phyloP scores from a whole-genome alignment of 2,113 vertebrate genomes.

The Notothenia rossii region DNA sequence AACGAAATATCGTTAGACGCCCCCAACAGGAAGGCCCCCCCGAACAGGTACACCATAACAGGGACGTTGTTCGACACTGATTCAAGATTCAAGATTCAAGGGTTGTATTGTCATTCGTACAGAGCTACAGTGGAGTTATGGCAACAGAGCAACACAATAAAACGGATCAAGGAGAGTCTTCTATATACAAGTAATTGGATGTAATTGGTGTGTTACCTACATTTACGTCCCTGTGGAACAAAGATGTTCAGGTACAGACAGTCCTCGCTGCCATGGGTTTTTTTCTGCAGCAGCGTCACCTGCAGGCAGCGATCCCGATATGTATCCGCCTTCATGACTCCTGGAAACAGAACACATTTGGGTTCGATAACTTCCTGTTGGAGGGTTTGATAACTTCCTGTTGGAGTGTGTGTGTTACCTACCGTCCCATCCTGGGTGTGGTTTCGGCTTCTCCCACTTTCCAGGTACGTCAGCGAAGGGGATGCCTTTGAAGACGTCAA shows the following conservation, averaged over 20 bases:
- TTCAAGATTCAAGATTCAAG: too few species aligned
- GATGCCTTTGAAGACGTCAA: constrained; percentile 91
- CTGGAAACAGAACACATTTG: constrained; percentile 35
- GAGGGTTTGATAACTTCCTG: too few species aligned
- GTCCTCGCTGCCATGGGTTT: constrained; percentile 71
- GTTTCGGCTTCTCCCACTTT: constrained; percentile 85
- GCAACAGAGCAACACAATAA: too few species aligned
- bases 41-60: constrained; percentile 77
- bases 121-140: too few species aligned
- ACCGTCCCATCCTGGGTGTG: constrained; percentile 92
- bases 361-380: too few species aligned
- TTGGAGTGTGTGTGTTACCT: too few species aligned
- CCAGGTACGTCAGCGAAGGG: constrained; percentile 88
- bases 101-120: too few species aligned
- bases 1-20: constrained; percentile 68
- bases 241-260: constrained; percentile 79
- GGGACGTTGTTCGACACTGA: constrained; percentile 68
- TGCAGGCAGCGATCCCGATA: constrained; percentile 69
- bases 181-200: too few species aligned
- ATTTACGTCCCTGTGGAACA: constrained; percentile 63
- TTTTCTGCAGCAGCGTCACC: constrained; percentile 72
- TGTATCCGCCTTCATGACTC: constrained; percentile 59
- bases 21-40: constrained; percentile 76
- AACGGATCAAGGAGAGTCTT: too few species aligned
- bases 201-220: constrained; percentile 28